These are phyloP conservation scores for Mongoloraphidia duomilia DNA, from an alignment of 2,888 invertebrate species.

Conservation along the genomic window DNA sequence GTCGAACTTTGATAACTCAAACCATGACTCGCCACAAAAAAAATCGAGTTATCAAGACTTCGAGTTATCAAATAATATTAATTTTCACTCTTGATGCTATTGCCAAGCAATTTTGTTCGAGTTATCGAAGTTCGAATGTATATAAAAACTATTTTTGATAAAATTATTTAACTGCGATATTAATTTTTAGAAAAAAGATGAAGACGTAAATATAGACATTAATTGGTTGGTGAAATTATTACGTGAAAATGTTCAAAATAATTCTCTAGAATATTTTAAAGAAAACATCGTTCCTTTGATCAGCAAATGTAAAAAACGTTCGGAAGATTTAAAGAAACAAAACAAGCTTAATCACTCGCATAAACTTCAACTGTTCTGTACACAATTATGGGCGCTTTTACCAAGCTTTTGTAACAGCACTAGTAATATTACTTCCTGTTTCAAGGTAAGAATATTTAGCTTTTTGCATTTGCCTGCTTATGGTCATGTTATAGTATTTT, in stretches of 20 bases:
- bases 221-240: slow-evolving; percentile 86
- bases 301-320: slow-evolving; percentile 48
- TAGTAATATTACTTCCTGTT: slow-evolving; percentile 53
- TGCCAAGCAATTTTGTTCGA: too few relatives aligned
- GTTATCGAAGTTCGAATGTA: too few relatives aligned
- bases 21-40: too few relatives aligned
- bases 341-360: slow-evolving; percentile 54
- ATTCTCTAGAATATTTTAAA: slow-evolving; percentile 66
- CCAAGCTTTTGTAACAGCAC: slow-evolving; percentile 82
- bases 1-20: too few relatives aligned
- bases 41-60: too few relatives aligned
- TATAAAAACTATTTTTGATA: too few relatives aligned
- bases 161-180: background rate
- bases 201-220: slow-evolving; percentile 48
- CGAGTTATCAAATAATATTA: too few relatives aligned
- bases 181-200: slow-evolving; percentile 23
- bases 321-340: slow-evolving; percentile 35
- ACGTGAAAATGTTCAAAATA: slow-evolving; percentile 62
- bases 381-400: slow-evolving; percentile 83
- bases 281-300: slow-evolving; percentile 72
- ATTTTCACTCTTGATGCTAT: too few relatives aligned
- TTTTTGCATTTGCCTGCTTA: background rate
- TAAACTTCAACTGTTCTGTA: slow-evolving; percentile 60
- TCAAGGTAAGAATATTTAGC: slow-evolving; percentile 34
- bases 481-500: slow-evolving; percentile 14